Base-by-base conservation (phyloP, 2,888 invertebrate genomes). In the Ashinkailepas kermadecensis region DNA sequence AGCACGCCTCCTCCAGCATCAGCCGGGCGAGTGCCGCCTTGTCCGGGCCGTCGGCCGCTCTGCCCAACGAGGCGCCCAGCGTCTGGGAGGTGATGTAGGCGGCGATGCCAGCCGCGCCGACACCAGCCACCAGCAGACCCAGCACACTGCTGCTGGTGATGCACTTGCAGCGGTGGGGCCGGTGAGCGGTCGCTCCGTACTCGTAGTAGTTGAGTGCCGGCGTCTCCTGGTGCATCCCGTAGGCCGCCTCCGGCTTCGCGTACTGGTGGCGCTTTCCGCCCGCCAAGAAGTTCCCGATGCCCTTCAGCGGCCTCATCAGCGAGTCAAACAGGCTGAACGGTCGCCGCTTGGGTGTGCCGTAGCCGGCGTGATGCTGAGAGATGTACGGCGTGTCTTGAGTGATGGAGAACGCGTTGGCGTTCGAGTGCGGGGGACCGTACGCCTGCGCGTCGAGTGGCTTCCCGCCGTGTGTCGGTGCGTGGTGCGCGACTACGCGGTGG, bases 1-100 rank as follows among this genome's bases (percentile, higher is more conserved):
- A 39, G 11, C 74, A 74, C 21, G 74, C 56, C 74, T 74, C 74
- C 74, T 74, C 18, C 9, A 74, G 74, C 74, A 74, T 54, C 18
- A 74, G 54, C 56, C 74, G 15, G 23, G 74, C 54, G 21, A 74
- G 7, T 0, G n/a, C 54, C 7, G 56, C 74, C 18, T 56, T 12
- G 21, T 74, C 74, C 13, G 56, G 9, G 13, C 74, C 56, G 21
- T 54, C 74, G 10, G 8, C 74, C 2, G 74, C 54, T 21, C 74
- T 39, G 7, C 56, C 56, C 8, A 56, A 2, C 21, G 56, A 54
- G 21, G 12, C 21, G 0, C 18, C 56, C 9, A 13, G 0, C 18
- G 74, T 21, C 74, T 54, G 54, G 0, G 74, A 4, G 39, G 3
- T 15, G 23, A 54, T 23, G 54, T 74, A 74, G 13, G 54, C 74